Base-by-base conservation (phyloP, 2,888 invertebrate species). In the Acronicta psi region DNA sequence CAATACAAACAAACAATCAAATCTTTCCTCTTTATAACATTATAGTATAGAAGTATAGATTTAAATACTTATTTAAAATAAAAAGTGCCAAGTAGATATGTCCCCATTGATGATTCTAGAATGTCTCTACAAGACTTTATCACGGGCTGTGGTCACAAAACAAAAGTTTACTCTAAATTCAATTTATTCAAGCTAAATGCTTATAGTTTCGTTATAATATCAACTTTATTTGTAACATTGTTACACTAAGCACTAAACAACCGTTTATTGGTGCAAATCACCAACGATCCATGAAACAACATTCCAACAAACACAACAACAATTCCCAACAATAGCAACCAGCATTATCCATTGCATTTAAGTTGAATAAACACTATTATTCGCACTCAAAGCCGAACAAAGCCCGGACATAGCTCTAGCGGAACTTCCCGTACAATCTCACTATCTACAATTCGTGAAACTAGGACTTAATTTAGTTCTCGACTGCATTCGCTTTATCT, bases 381-480 rank as follows among this genome's bases (percentile, higher is more conserved):
- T 73, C 52, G 55, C 59, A 53, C 63, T 68, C 69, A 74, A 75
- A 69, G 56, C 73, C 63, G 63, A 69, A 75, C 73, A 70, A 73
- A 69, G 71, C 64, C 54, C 56, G 45, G 44, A 70, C 46, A 74
- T 69, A 75, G 67, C 54, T 67, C 63, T 64, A 43, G 51, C 46
- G 52, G 55, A 59, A 67, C 59, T 64, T 71, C 54, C 36, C 52
- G 64, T 70, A 66, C 71, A 62, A 67, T 72, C 65, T 73, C 36
- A 23, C 59, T 60, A 71, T 63, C 64, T 64, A 69, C 65, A 64
- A 74, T 68, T 61, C 59, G 49, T 49, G 45, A 73, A 75, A 79
- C 77, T 79, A 78, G 50, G 71, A 81, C 75, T 83, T 82, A 85
- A 87, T 87, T 87, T 82, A 81, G 79, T 73, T 75, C 75, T 71